Evolutionary conservation across 1,140 invertebrate species (phyloP).

Genomic region (Aphis gossypii): DNA sequence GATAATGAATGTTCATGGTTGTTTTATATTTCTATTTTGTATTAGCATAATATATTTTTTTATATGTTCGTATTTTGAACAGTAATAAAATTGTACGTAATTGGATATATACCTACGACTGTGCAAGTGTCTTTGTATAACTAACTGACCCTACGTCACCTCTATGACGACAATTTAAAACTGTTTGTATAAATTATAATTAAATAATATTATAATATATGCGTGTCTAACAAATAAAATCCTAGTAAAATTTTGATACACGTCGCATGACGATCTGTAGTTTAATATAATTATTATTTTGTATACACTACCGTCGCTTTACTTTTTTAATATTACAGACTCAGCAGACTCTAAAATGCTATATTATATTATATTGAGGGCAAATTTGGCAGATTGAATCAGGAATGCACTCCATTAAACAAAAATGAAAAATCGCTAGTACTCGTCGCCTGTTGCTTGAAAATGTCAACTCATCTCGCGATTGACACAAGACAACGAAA

Average conservation of each 20-base stretch:
- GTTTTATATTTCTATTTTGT: background rate
- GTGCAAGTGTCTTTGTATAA: no score
- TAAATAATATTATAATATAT: background rate
- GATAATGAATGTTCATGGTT: background rate
- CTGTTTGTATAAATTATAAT: background rate
- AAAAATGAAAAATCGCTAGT: background rate
- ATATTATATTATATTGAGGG: background rate
- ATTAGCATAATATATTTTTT: background rate
- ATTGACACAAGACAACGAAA: background rate
- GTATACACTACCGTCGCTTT: background rate
- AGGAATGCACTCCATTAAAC: background rate
- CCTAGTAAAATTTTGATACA: background rate
- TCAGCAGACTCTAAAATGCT: background rate
- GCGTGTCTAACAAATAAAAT: background rate
- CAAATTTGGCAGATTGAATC: accelerated
- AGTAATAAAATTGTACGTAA: background rate
- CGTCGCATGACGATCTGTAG: background rate
- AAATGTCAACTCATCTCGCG: background rate
- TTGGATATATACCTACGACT: background rate
- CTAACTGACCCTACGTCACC: no score
- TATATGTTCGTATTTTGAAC: background rate
- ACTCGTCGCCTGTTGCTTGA: background rate
- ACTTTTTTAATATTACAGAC: background rate
- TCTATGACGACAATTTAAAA: background rate
- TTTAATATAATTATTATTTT: background rate